These are phyloP conservation scores for Strigops habroptila DNA, from an alignment of 2,113 vertebrate genomes.

Conservation along the genomic window DNA sequence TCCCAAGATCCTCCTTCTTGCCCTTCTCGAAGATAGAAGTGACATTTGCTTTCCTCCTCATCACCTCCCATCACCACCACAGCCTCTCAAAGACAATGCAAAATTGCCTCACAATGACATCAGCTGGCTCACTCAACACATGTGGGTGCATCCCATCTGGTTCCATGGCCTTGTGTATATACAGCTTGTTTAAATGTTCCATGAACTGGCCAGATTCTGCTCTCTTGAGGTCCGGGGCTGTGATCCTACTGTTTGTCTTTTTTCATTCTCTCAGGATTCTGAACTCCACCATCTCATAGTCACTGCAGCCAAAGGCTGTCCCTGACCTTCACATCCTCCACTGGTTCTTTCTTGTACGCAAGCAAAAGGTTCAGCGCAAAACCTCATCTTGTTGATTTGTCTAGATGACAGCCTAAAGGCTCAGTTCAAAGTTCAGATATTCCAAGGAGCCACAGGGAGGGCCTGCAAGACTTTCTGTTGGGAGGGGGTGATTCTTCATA, in stretches of 20 bases:
- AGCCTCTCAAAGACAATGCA: background rate
- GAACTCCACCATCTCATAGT: background rate
- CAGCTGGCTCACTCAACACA: background rate
- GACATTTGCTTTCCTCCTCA: background rate
- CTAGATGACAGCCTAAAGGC: background rate
- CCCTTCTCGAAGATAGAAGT: background rate
- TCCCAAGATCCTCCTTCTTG: background rate
- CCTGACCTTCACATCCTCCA: background rate
- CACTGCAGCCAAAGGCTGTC: background rate
- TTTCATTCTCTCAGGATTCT: background rate
- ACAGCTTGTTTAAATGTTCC: background rate
- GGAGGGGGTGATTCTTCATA: background rate
- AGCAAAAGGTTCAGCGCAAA: background rate
- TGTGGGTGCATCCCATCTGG: background rate
- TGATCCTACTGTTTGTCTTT: background rate
- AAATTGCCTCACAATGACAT: background rate
- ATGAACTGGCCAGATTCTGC: background rate
- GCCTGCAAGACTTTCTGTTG: background rate
- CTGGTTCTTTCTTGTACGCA: background rate
- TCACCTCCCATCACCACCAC: background rate
- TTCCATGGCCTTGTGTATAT: background rate
- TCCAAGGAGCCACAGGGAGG: background rate
- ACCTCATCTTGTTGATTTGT: background rate
- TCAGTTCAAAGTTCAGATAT: background rate
- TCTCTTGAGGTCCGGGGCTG: background rate